phyloP scores from a whole-genome alignment of 2,888 invertebrate genomes.

The Epinotia ramella region DNA sequence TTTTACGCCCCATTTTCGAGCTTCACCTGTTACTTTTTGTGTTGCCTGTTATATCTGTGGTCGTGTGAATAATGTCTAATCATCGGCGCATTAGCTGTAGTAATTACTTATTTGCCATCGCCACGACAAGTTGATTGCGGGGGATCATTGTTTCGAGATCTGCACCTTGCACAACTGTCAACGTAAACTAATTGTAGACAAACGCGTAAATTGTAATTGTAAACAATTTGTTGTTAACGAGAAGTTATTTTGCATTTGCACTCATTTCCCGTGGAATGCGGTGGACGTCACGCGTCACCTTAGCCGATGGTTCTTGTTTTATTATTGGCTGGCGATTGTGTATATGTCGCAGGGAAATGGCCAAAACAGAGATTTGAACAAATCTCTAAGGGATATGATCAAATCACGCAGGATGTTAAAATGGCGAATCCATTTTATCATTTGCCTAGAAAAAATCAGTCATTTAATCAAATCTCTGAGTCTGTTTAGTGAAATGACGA shows the following conservation, averaged over 20 bases:
- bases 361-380: no score
- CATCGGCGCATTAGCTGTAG: constrained; percentile 15
- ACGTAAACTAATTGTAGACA: constrained; percentile 13
- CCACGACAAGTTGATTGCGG: constrained; percentile 4
- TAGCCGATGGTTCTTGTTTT: no score
- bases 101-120: constrained; percentile 7
- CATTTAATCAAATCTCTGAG: no score
- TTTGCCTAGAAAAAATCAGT: no score
- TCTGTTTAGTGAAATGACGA: no score
- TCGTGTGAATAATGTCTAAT: constrained; percentile 10
- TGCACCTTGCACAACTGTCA: constrained; percentile 10
- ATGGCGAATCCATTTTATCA: no score
- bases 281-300: background rate
- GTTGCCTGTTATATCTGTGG: constrained; percentile 3
- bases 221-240: constrained; percentile 4
- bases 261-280: background rate
- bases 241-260: background rate
- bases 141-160: constrained; percentile 2
- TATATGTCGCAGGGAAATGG: no score
- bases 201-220: constrained; percentile 19
- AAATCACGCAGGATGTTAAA: no score
- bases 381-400: no score
- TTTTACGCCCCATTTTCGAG: constrained; percentile 3
- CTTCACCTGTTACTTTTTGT: constrained; percentile 5
- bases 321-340: no score